Base-by-base conservation (phyloP, 2,888 invertebrate species). In the Diachrysia chrysitis region DNA sequence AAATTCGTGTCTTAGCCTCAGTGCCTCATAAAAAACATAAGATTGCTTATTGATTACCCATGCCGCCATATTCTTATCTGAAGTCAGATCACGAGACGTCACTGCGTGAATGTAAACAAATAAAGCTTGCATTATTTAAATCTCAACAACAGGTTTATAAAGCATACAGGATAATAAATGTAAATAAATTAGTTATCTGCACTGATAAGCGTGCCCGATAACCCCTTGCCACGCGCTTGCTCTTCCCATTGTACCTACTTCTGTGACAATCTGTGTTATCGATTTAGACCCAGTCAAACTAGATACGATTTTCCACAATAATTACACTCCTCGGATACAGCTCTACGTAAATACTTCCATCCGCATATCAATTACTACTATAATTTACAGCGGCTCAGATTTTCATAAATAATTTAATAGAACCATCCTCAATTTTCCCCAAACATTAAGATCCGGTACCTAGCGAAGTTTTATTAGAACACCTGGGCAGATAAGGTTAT, bases 181-280 rank as follows among this genome's bases (percentile, higher is more conserved):
- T 73, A 74, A 81, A 81, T 71, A 79, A 73, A 60, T 57, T 48
- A 61, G 46, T 65, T 79, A 79, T 77, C 74, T 68, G 59, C 16
- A n/a, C 23, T 67, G 75, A 81, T 79, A 81, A 78, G 53, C 46
- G 59, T 55, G 57, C 56, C 14, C 48, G 82, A 81, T 82, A 82
- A 79, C 74, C 76, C 60, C 64, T 19, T 35, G 68, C 73, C 67
- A 74, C 70, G 73, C 65, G 77, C 65, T 69, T 66, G 66, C 63
- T 68, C 67, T 75, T 58, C 51, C 42, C 58, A 35, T 16, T 42
- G 1, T 51, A 63, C 48, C 66, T 66, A 63, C 69, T 32, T 32
- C 32, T 42, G 42, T n/a, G 42, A 42, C n/a, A 42, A 73, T 58
- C 10, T 54, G 69, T 73, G 48, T 51, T 48, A 73, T 66, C 64